phyloP scores from a whole-genome alignment of 2,113 vertebrate genomes.

The Xyliphius kryptos region DNA sequence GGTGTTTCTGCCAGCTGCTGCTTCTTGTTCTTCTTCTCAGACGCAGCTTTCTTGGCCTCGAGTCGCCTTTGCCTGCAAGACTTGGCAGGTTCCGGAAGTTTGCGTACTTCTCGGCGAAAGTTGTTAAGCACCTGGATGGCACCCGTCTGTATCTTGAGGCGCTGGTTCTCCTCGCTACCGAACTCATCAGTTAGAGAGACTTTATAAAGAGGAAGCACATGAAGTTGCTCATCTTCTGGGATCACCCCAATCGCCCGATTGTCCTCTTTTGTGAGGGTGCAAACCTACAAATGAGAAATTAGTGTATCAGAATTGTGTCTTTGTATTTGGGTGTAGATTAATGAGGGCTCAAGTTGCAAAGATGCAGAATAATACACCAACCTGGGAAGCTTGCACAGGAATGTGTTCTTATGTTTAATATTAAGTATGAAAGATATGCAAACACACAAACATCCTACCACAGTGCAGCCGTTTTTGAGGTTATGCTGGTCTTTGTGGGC shows the following conservation, averaged over 20 bases:
- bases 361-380: no score
- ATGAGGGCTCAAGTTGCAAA: no score
- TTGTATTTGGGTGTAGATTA: no score
- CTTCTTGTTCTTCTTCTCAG: slow-evolving; percentile 93
- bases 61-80: slow-evolving; percentile 89
- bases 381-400: no score
- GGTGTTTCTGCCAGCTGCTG: slow-evolving; percentile 79
- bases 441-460: slow-evolving; percentile 67
- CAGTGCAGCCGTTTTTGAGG: slow-evolving; percentile 94
- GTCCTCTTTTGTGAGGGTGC: slow-evolving; percentile 94
- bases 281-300: slow-evolving; percentile 70
- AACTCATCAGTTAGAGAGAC: slow-evolving; percentile 83
- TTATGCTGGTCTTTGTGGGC: slow-evolving; percentile 99
- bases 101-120: slow-evolving; percentile 89
- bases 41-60: slow-evolving; percentile 85
- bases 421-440: no score
- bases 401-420: no score
- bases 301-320: no score
- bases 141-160: slow-evolving; percentile 80
- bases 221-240: slow-evolving; percentile 89
- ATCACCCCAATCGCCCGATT: slow-evolving; percentile 82
- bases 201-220: slow-evolving; percentile 93
- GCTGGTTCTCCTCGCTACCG: slow-evolving; percentile 84
- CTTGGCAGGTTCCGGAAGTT: slow-evolving; percentile 89
- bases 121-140: slow-evolving; percentile 88